Evolutionary conservation across 2,797 vertebrate species (phyloP).

Genomic region (Neostethus bicornis): DNA sequence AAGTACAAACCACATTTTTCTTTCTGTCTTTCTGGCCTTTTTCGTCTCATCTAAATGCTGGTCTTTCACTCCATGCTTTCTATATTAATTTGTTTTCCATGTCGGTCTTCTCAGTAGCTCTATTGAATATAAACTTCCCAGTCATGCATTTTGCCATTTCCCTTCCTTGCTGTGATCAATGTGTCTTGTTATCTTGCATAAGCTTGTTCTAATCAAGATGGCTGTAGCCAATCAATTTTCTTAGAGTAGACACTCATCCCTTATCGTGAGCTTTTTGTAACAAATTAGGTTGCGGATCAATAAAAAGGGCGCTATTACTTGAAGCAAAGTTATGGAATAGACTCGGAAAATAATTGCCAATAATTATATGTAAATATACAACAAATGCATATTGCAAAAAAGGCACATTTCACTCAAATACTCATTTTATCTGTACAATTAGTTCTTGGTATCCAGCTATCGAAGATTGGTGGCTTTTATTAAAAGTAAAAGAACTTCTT

Average conservation of each 20-base stretch:
- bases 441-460: no score
- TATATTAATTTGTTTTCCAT: slow-evolving; percentile 45
- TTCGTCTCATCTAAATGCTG: slow-evolving; percentile 53
- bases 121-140: slow-evolving; percentile 50
- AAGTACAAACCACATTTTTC: slow-evolving; percentile 48
- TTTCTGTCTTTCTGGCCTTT: slow-evolving; percentile 9
- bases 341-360: background rate
- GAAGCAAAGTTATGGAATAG: slow-evolving; percentile 23
- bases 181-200: slow-evolving; percentile 36
- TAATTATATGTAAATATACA: background rate
- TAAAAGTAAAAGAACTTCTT: no score
- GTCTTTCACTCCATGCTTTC: slow-evolving; percentile 20
- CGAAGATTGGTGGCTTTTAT: no score
- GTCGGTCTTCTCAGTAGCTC: slow-evolving; percentile 24
- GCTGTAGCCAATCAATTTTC: slow-evolving; percentile 41
- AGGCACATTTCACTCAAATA: background rate
- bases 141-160: slow-evolving; percentile 25
- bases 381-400: background rate
- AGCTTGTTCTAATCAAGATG: slow-evolving; percentile 35
- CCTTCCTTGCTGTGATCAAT: slow-evolving; percentile 40
- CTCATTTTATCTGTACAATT: no score
- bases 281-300: slow-evolving; percentile 26
- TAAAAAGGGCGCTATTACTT: slow-evolving; percentile 41
- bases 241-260: slow-evolving; percentile 27
- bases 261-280: slow-evolving; percentile 20